Evolutionary conservation across 2,888 invertebrate species (phyloP).

Genomic region (Leptogaster cylindrica): DNA sequence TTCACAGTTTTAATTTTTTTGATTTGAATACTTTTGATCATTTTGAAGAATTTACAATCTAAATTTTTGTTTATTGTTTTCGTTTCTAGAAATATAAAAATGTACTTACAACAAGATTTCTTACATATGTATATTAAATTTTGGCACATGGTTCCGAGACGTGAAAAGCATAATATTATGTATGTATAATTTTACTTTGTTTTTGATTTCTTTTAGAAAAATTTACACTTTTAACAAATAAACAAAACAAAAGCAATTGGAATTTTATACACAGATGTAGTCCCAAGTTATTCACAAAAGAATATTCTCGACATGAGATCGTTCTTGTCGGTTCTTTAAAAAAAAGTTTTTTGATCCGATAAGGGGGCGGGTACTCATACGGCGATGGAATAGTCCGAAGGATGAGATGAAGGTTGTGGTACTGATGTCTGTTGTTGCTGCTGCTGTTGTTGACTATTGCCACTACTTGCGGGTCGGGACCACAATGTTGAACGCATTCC

Average conservation of each 20-base stretch:
- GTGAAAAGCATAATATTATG: conserved; percentile 43
- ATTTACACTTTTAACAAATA: conserved; percentile 16
- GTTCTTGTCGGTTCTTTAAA: conserved; percentile 15
- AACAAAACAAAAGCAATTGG: background rate
- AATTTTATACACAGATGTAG: no score
- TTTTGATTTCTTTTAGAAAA: conserved; percentile 7
- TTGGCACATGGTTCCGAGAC: conserved; percentile 48
- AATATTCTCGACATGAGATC: background rate
- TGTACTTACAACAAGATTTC: conserved; percentile 14
- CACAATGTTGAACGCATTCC: conserved; percentile 74
- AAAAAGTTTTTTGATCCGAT: conserved; percentile 3
- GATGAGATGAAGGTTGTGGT: conserved; percentile 66
- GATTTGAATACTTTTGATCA: conserved; percentile 30
- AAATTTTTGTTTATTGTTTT: conserved; percentile 19
- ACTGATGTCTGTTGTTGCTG: conserved; percentile 52
- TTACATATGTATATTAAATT: conserved; percentile 43
- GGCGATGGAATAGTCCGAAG: conserved; percentile 77
- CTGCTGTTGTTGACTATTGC: conserved; percentile 51
- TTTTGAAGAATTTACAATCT: conserved; percentile 17
- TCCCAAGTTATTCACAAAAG: no score
- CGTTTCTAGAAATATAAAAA: conserved; percentile 37
- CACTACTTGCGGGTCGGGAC: conserved; percentile 67
- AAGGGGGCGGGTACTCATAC: conserved; percentile 63
- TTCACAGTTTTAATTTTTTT: conserved; percentile 1
- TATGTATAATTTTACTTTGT: background rate